Evolutionary conservation across 1,140 invertebrate species (phyloP), one percentile per base, ranked within the genome.

Genomic region (Acromyrmex heyeri): DNA sequence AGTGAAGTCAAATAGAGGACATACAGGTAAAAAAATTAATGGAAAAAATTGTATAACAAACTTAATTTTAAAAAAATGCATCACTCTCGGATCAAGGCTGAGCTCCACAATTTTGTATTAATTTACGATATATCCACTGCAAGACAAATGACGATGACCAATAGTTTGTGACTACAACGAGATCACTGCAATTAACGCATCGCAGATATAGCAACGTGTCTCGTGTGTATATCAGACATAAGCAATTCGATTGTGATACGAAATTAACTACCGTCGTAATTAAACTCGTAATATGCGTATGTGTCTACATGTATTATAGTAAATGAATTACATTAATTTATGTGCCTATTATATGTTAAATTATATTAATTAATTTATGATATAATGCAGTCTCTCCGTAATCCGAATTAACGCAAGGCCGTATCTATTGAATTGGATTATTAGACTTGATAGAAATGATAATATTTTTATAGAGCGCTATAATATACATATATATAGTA

Each of bases 281-380:
- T 70, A 81, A 62, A 14, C n/a, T 38, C 12, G 12, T 21, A 24
- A 34, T 34, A 16, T 3, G 12, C 10, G 5, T 14, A 7, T 16
- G 14, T 44, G 10, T 44, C 7, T 18, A 10, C 12, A 3, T 70
- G n/a, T n/a, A 18, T 6, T 3, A 1, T 21, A 38, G 7, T 70
- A 27, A 27, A 53, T 72, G 27, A 27, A 1, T 27, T 12, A 53
- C 24, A 27, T 72, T 4, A 53, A 24, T 61, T 59, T 27, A 14
- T 57, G 5, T 57, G 27, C 18, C 6, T 57, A 27, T 53, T 59
- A 16, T 38, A 44, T 38, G 57, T 76, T 59, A 76, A 34, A 61
- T 62, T 65, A n/a, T n/a, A 64, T 64, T 64, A 64, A 61, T 76
- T 61, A 76, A 24, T 76, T 76, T 16, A 61, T 34, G 5, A 75